Conservation (phyloP, 2,797 vertebrate genomes). For the Helarctos malayanus region DNA sequence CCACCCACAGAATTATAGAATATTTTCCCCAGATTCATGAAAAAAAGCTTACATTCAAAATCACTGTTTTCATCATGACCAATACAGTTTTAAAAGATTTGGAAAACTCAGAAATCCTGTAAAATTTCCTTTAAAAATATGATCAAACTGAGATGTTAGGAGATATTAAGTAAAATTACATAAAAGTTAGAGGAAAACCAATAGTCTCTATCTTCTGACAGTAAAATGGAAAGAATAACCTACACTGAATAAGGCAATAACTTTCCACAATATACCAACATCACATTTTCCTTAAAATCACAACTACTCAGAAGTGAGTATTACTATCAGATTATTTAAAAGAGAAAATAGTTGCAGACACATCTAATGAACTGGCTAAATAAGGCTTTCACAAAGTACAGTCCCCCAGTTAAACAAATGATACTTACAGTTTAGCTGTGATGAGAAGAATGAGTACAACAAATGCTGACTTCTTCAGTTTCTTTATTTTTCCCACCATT, state of each 20-base stretch:
- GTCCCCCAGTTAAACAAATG: constrained; percentile 51
- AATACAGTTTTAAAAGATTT: constrained; percentile 54
- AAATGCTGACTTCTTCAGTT: constrained; percentile 94
- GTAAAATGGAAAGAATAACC: constrained; percentile 36
- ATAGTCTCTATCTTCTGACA: constrained; percentile 26
- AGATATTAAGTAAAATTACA: constrained; percentile 48
- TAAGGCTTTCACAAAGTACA: constrained; percentile 26
- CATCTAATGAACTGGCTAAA: constrained; percentile 19
- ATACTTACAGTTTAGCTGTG: constrained; percentile 98
- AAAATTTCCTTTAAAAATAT: constrained; percentile 68
- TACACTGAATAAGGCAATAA: background rate
- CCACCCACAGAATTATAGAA: constrained; percentile 41
- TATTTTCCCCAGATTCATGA: constrained; percentile 37
- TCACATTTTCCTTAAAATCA: constrained; percentile 45
- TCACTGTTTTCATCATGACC: constrained; percentile 21
- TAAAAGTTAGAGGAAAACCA: constrained; percentile 41
- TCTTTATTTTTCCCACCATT: constrained; percentile 98
- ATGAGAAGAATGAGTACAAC: constrained; percentile 96
- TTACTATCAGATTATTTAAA: background rate
- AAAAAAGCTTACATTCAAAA: constrained; percentile 50
- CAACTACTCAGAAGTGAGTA: constrained; percentile 5
- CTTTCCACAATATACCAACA: constrained; percentile 32
- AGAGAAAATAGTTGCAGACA: background rate
- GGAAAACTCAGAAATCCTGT: constrained; percentile 45
- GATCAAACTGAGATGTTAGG: constrained; percentile 3